Conservation (phyloP, 64 coral and sea anemone species). For the Trachythela sp. region DNA sequence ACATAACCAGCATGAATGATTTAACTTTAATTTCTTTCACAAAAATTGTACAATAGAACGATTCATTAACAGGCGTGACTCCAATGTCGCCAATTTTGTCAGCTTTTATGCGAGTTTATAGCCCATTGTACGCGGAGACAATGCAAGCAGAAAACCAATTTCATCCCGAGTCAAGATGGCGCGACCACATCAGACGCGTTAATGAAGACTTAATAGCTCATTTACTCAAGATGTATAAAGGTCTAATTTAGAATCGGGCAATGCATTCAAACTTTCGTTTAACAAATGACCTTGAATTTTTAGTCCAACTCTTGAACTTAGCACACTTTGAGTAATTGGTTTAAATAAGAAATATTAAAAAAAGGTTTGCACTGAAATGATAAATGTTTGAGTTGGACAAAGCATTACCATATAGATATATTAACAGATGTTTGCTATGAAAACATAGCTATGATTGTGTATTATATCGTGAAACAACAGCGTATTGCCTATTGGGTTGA, state of each 20-base stretch:
- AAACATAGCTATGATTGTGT: no score
- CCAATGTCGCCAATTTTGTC: no score
- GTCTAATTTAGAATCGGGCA: not conserved
- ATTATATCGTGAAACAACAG: no score
- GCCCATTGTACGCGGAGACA: no score
- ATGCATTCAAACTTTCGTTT: not conserved
- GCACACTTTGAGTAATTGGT: no score
- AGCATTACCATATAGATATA: no score
- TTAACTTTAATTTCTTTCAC: not conserved
- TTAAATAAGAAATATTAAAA: not conserved
- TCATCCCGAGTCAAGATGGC: not conserved
- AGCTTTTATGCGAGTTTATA: no score
- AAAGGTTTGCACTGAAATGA: not conserved
- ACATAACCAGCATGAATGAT: not conserved
- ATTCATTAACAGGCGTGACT: not conserved
- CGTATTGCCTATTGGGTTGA: no score
- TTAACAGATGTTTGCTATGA: no score
- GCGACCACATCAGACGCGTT: not conserved
- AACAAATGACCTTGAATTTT: not conserved
- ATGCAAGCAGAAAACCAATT: not conserved
- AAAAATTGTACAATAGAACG: not conserved
- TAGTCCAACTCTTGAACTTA: not conserved
- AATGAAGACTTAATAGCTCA: not conserved
- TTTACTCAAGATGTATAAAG: not conserved
- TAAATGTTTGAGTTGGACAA: no score